These are phyloP conservation scores for Platygyra sinensis DNA, from an alignment of 64 coral and sea anemone species.

Conservation along the genomic window DNA sequence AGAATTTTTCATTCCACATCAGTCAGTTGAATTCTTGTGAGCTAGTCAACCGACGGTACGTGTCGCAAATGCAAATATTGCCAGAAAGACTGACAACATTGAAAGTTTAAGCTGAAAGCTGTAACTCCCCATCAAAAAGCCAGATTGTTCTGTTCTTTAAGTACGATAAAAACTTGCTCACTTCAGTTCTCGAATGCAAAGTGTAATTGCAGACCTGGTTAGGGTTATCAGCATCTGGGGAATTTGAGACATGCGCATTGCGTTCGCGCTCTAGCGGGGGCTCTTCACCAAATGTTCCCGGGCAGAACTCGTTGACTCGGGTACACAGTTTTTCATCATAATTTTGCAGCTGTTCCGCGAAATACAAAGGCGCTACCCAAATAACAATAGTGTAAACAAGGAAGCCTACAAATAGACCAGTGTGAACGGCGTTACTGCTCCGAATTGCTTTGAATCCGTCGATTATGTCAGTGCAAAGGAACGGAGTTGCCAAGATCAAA, in stretches of 20 bases:
- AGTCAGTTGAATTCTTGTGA: no score
- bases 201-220: no score
- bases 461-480: no score
- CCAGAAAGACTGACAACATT: constrained; percentile 70
- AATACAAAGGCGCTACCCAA: constrained; percentile 75
- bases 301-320: constrained; percentile 72
- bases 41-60: constrained; percentile 34
- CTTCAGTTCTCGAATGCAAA: constrained; percentile 64
- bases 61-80: constrained; percentile 55
- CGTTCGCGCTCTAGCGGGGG: constrained; percentile 1
- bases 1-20: no score
- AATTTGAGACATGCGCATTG: no score
- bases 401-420: constrained; percentile 9
- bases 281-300: constrained; percentile 25
- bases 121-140: constrained; percentile 80
- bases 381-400: constrained; percentile 63
- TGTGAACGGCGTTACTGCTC: no score
- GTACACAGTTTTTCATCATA: constrained; percentile 66
- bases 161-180: constrained; percentile 73
- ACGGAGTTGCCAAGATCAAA: constrained; percentile 59
- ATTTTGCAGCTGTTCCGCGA: constrained; percentile 63
- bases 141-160: constrained; percentile 65
- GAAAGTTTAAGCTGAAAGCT: constrained; percentile 85
- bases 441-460: no score
- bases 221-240: no score